A percentile compares a stretch with the other conserved stretches of the same genome.
phyloP scores from a whole-genome alignment of 1,140 invertebrate genomes.

The Eurytemora carolleeae region DNA sequence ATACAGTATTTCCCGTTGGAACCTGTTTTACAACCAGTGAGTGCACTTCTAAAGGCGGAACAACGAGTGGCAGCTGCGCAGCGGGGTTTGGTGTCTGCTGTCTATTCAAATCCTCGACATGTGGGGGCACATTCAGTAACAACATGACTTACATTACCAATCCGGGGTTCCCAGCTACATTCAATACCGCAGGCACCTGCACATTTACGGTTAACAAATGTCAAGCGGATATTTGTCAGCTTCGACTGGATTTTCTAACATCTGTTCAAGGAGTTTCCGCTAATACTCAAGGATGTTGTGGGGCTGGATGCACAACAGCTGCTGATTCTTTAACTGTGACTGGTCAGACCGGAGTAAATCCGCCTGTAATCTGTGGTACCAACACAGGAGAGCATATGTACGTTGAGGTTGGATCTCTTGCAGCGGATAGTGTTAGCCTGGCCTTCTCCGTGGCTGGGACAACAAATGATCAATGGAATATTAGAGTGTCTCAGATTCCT shows the following conservation, averaged over 20 bases:
- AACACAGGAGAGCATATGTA: no score
- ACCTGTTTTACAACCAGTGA: slow-evolving; percentile 36
- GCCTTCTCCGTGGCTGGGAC: neutral
- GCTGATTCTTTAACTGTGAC: no score
- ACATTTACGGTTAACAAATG: slow-evolving; percentile 7
- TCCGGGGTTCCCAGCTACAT: neutral
- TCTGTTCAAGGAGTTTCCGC: neutral
- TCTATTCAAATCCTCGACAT: slow-evolving; percentile 18
- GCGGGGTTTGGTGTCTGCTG: slow-evolving; percentile 23
- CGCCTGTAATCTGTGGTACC: no score
- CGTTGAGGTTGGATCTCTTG: neutral
- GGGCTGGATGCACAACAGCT: no score
- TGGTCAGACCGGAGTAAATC: no score
- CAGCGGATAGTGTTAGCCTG: neutral
- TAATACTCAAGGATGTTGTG: no score
- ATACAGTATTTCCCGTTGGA: no score
- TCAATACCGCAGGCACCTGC: neutral
- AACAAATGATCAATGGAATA: neutral
- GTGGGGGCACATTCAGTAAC: neutral
- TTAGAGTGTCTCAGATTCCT: slow-evolving; percentile 11
- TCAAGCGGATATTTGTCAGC: neutral
- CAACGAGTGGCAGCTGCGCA: slow-evolving; percentile 19
- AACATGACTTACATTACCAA: slow-evolving; percentile 4
- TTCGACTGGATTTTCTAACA: slow-evolving; percentile 4
- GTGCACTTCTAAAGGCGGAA: slow-evolving; percentile 20